phyloP scores from a whole-genome alignment of 92 coral and sea anemone genomes.

The Porites evermanni region DNA sequence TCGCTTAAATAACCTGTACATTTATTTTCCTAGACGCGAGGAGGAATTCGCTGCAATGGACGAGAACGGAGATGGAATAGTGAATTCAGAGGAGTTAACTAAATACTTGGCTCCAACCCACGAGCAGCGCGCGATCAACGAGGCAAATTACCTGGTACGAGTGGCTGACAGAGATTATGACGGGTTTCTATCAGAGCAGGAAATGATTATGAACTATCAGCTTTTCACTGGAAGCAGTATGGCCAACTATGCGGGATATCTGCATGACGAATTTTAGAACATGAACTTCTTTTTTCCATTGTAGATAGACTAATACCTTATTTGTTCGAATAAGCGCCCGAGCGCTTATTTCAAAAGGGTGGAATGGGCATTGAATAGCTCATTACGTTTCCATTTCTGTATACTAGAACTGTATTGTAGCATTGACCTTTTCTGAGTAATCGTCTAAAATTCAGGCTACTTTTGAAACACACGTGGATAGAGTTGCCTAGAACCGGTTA shows the following conservation, averaged over 20 bases:
- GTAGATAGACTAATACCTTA: neutral
- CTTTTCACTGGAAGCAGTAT: conserved; percentile 95
- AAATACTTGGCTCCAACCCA: conserved; percentile 89
- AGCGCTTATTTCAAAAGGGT: too few species aligned
- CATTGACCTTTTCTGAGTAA: too few species aligned
- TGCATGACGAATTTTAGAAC: conserved; percentile 93
- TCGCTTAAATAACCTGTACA: too few species aligned
- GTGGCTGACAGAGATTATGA: conserved; percentile 83
- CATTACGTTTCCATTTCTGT: too few species aligned
- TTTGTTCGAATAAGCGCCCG: too few species aligned
- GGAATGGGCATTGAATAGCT: too few species aligned
- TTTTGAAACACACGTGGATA: too few species aligned
- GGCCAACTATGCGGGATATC: conserved; percentile 77
- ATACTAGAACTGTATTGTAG: too few species aligned
- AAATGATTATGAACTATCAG: conserved; percentile 90
- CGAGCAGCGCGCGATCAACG: conserved; percentile 90
- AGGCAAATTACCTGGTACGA: conserved; percentile 81
- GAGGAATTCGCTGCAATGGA: conserved; percentile 85
- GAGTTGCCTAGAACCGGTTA: too few species aligned
- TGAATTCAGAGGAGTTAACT: conserved; percentile 76
- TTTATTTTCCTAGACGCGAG: conserved; percentile 67
- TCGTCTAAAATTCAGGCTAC: too few species aligned
- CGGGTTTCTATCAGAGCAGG: conserved; percentile 80
- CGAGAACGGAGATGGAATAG: conserved; percentile 77
- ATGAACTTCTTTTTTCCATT: neutral